Base-by-base conservation (phyloP, 2,888 invertebrate genomes). In the Ptychoptera albimana region DNA sequence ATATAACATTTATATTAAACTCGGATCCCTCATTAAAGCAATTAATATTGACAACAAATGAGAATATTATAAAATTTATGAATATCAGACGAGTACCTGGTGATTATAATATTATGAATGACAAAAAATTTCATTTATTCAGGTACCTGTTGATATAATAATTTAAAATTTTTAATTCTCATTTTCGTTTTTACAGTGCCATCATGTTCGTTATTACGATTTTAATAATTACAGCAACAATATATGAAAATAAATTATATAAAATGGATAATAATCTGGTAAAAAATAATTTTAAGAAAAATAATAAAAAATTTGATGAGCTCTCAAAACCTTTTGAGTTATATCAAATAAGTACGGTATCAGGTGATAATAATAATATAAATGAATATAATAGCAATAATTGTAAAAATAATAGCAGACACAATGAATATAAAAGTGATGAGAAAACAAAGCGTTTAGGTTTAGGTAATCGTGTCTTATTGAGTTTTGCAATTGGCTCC, bases 401-500 rank as follows among this genome's bases (percentile, higher is more conserved):
- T 38, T 31, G 37, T 31, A 43, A 47, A 49, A 46, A 52, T 13
- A 49, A 49, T 35, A 49, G 36, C 11, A 47, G 42, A 10, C 23
- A 46, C 14, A 45, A 48, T 16, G 37, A 47, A 44, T 43, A 44
- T 39, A 23, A 23, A 23, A 5, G 23, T 23, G 23, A 23, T 23
- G 23, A 23, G 7, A 23, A 23, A 23, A 7, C 23, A 5, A 23
- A 7, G 7, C 23, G 7, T 23, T 23, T 16, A 42, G 44, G 45
- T 13, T 16, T 42, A 42, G 23, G 37, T 16, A 39, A 34, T 15
- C 46, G 73, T 56, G 60, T 83, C 47, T 61, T 87, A 48, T 60
- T 85, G 48, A 79, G 82, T 29, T 87, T 87, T 64, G 82, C 84
- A 11, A 74, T 82, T 36, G 67, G 82, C 47, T 73, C 73, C 8